A percentile compares a stretch with the other conserved stretches of the same genome.
Conservation (phyloP, 2,113 vertebrate species). For the Leptodactylus fuscus region DNA sequence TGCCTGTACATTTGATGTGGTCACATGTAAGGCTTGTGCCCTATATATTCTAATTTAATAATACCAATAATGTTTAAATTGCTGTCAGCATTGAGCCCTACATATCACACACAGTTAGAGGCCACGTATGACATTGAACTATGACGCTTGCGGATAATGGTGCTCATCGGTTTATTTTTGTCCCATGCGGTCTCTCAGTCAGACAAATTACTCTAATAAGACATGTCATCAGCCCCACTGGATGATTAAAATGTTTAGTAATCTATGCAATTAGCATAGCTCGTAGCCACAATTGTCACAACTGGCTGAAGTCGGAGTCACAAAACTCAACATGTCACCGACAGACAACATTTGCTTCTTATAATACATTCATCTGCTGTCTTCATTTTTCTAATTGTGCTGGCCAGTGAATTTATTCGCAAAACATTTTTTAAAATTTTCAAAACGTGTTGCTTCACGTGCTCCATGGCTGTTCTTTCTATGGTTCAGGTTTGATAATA, state of each 20-base stretch:
- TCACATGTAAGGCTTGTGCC: not conserved
- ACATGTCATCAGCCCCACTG: slow-evolving; percentile 22
- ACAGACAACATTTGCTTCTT: not conserved
- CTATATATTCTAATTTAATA: not conserved
- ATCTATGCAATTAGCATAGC: slow-evolving; percentile 22
- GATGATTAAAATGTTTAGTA: slow-evolving; percentile 36
- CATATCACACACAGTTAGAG: not conserved
- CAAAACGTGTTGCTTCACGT: not conserved
- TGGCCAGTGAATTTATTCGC: not conserved
- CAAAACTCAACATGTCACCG: slow-evolving; percentile 1
- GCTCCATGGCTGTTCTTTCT: not conserved
- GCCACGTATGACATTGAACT: slow-evolving; percentile 31
- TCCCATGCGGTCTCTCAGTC: not conserved
- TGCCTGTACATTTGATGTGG: not conserved
- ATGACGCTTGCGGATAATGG: not conserved
- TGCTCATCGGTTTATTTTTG: not conserved
- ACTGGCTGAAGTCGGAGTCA: not conserved
- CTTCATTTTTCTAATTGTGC: not conserved
- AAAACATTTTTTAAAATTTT: not conserved
- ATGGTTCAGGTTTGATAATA: no score
- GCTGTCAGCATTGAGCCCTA: not conserved
- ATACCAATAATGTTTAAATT: not conserved
- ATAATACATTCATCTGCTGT: not conserved
- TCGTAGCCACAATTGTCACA: slow-evolving; percentile 28
- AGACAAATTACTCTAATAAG: slow-evolving; percentile 32